A percentile compares a stretch with the other conserved stretches of the same genome.
These are phyloP conservation scores for Salvelinus fontinalis DNA, from an alignment of 2,113 vertebrate genomes.

Conservation along the genomic window DNA sequence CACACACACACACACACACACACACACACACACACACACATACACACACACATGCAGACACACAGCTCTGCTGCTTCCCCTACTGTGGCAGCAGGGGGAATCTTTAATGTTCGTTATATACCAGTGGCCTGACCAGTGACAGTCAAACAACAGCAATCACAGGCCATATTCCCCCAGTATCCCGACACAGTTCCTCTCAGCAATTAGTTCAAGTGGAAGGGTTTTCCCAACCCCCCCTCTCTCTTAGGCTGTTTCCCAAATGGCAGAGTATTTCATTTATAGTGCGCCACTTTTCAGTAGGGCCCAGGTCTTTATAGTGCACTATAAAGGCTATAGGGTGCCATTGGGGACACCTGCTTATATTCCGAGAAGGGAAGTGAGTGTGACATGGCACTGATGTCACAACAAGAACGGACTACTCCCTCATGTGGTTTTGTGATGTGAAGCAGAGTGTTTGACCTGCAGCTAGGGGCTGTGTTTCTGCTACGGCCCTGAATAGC, in stretches of 20 bases:
- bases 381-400: conserved; percentile 26
- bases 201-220: conserved; percentile 44
- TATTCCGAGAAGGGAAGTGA: conserved; percentile 35
- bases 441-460: neutral
- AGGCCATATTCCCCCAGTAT: conserved; percentile 1
- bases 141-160: conserved; percentile 26
- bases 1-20: too few species aligned
- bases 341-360: neutral
- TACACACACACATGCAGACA: too few species aligned
- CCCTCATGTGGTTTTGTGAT: conserved; percentile 25
- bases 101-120: too few species aligned
- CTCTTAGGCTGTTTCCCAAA: neutral
- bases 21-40: too few species aligned
- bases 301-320: too few species aligned
- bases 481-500: conserved; percentile 13
- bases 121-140: conserved; percentile 39
- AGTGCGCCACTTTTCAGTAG: neutral
- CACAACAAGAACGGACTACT: conserved; percentile 6
- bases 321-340: neutral
- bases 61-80: too few species aligned
- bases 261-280: too few species aligned
- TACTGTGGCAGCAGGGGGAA: too few species aligned
- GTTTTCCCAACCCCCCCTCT: conserved; percentile 3
- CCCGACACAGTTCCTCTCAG: conserved; percentile 32
- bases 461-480: neutral